Percentiles rank a stretch among this genome's conserved stretches.
Evolutionary conservation across 2,113 vertebrate genomes (phyloP).

Genomic region (Python bivittatus): DNA sequence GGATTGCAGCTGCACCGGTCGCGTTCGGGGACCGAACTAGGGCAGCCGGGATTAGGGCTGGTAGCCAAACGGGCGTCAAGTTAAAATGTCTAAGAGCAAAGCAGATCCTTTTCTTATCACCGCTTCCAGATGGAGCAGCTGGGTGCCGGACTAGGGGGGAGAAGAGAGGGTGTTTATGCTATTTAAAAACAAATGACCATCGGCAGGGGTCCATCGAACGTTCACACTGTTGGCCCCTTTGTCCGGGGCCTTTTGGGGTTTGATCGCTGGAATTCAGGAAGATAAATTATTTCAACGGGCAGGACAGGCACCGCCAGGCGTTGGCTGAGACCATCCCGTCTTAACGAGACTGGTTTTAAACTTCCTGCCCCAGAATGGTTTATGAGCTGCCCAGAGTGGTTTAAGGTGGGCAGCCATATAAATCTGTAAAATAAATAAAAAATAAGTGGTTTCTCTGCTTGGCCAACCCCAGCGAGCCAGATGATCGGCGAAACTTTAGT

Average conservation of each 20-base stretch:
- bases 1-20: background rate
- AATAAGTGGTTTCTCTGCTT: background rate
- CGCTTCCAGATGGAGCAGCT: conserved; percentile 34
- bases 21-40: background rate
- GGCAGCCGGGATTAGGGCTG: background rate
- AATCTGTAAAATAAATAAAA: too few relatives aligned
- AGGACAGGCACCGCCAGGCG: background rate
- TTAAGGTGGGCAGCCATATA: background rate
- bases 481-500: conserved; percentile 59
- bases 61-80: background rate
- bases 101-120: background rate
- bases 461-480: conserved; percentile 59
- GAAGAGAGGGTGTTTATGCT: conserved; percentile 12
- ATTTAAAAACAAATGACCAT: conserved; percentile 38
- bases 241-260: background rate
- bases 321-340: background rate
- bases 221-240: conserved; percentile 32
- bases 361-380: background rate
- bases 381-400: background rate
- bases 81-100: background rate
- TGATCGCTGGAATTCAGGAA: background rate
- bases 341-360: rapidly evolving
- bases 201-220: conserved; percentile 33
- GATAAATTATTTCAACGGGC: background rate
- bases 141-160: background rate